A percentile compares a stretch with the other conserved stretches of the same genome.
Conservation (phyloP, 2,888 invertebrate species). For the Noctua janthina region DNA sequence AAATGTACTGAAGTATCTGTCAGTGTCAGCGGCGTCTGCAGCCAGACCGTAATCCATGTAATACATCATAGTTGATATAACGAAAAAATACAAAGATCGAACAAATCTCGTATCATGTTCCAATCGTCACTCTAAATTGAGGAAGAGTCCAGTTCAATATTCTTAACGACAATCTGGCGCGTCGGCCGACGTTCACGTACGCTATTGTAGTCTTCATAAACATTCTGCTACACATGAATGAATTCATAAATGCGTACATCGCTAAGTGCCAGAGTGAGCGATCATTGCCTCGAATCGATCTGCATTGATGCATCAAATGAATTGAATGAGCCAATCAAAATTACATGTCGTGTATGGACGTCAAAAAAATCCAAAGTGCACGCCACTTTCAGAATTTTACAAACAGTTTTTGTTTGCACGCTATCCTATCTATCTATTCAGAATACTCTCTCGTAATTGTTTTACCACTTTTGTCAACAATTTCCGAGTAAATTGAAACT, state of each 20-base stretch:
- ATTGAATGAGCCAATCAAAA: slow-evolving; percentile 43
- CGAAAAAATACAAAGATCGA: slow-evolving; percentile 10
- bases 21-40: neutral
- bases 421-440: neutral
- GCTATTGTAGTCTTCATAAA: slow-evolving; percentile 26
- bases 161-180: slow-evolving; percentile 23
- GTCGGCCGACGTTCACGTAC: slow-evolving; percentile 20
- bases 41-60: neutral
- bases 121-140: slow-evolving; percentile 30
- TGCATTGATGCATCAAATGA: slow-evolving; percentile 55
- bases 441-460: slow-evolving; percentile 19
- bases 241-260: slow-evolving; percentile 36
- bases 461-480: neutral
- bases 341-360: slow-evolving; percentile 15
- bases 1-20: neutral
- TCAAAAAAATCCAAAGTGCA: slow-evolving; percentile 13
- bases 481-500: neutral
- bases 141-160: slow-evolving; percentile 37
- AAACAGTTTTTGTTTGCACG: slow-evolving; percentile 12
- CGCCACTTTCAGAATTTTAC: slow-evolving; percentile 31
- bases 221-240: slow-evolving; percentile 38
- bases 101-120: slow-evolving; percentile 25
- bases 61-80: neutral
- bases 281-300: slow-evolving; percentile 46
- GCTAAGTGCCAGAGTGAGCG: slow-evolving; percentile 31